Conservation (phyloP, 1,140 invertebrate species). For the Caenorhabditis latens region DNA sequence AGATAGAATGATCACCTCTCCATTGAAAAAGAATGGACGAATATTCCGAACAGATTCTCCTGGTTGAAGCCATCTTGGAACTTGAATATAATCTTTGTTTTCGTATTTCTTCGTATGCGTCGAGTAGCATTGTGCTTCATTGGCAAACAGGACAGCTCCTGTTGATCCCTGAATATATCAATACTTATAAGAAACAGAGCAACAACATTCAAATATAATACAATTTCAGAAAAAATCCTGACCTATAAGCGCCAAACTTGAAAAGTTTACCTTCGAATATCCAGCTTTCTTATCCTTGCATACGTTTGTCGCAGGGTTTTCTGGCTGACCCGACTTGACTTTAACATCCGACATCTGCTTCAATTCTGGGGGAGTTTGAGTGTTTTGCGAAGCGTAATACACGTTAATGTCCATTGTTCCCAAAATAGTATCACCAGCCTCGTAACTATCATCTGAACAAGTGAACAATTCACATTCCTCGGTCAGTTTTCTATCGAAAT, state of each 20-base stretch:
- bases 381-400: background rate
- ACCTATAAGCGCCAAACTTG: background rate
- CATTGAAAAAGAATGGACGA: conserved; percentile 1
- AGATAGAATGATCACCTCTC: background rate
- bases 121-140: conserved; percentile 1
- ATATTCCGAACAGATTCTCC: conserved; percentile 8
- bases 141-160: background rate
- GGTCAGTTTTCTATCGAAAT: background rate
- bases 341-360: background rate
- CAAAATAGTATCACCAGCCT: background rate
- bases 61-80: conserved; percentile 39
- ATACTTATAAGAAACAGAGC: background rate
- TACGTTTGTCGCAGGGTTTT: background rate
- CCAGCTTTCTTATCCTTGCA: background rate
- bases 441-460: background rate
- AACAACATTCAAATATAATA: too few species aligned
- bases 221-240: too few species aligned
- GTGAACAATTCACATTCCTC: conserved; percentile 35
- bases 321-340: background rate
- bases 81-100: background rate
- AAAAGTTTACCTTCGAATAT: background rate
- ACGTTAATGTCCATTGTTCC: background rate
- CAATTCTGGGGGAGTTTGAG: background rate
- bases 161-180: background rate
- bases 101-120: background rate